These are phyloP conservation scores for Lasioglossum zephyrum DNA, from an alignment of 2,888 invertebrate genomes.

Conservation along the genomic window DNA sequence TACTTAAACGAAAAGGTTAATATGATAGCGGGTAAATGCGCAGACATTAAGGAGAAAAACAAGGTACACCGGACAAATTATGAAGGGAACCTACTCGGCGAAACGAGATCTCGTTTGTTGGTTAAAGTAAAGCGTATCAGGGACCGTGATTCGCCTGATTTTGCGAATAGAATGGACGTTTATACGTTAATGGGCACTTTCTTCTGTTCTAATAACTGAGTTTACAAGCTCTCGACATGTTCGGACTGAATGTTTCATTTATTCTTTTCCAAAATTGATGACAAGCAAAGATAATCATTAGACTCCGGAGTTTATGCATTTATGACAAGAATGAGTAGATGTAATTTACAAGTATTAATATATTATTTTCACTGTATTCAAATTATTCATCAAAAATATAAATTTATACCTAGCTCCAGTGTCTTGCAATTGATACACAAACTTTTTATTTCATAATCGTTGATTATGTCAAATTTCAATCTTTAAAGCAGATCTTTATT, in stretches of 20 bases:
- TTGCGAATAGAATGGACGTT: slow-evolving; percentile 6
- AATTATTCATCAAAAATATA: no score
- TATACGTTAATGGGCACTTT: slow-evolving; percentile 16
- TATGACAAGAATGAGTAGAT: no score
- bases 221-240: background rate
- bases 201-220: slow-evolving; percentile 16
- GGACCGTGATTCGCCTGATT: slow-evolving; percentile 37
- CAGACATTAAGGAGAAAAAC: slow-evolving; percentile 50
- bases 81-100: slow-evolving; percentile 46
- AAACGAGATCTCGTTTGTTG: slow-evolving; percentile 57
- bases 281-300: background rate
- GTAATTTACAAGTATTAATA: no score
- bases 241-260: background rate
- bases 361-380: no score
- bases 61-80: slow-evolving; percentile 50
- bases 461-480: background rate
- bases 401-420: no score
- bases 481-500: background rate
- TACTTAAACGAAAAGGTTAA: slow-evolving; percentile 60
- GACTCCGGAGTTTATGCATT: no score
- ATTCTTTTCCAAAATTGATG: background rate
- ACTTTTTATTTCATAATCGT: no score
- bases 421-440: no score
- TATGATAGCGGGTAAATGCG: slow-evolving; percentile 59
- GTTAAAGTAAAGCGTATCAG: slow-evolving; percentile 8